Conservation (phyloP, 2,113 vertebrate species). For the Galemys pyrenaicus region DNA sequence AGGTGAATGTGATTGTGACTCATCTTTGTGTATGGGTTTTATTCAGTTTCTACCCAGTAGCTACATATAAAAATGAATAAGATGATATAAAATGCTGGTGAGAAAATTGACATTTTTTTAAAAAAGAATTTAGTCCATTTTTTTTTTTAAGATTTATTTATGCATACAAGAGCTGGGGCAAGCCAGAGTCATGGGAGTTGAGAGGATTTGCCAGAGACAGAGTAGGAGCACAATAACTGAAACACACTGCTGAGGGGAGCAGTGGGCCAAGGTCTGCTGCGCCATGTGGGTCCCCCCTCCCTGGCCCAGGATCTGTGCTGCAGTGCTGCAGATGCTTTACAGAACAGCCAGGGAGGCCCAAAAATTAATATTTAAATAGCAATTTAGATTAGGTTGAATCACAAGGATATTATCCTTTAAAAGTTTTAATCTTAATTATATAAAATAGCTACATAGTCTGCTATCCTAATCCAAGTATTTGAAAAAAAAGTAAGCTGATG, state of each 20-base stretch:
- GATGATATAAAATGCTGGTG: background rate
- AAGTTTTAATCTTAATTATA: background rate
- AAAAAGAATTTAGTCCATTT: too few species aligned
- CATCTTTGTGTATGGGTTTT: background rate
- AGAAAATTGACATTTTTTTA: background rate
- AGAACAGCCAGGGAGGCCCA: too few species aligned
- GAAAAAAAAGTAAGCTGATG: background rate
- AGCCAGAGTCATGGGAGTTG: too few species aligned
- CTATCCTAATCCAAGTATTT: background rate
- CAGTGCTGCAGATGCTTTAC: too few species aligned
- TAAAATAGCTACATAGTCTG: background rate
- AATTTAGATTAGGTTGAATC: conserved; percentile 8
- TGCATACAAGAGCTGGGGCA: too few species aligned
- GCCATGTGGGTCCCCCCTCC: too few species aligned
- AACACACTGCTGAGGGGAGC: too few species aligned
- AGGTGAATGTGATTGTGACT: background rate
- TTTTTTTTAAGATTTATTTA: too few species aligned
- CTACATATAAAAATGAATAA: background rate
- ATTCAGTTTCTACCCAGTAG: background rate
- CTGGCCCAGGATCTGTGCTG: too few species aligned
- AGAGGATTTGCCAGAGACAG: too few species aligned
- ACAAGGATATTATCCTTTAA: background rate
- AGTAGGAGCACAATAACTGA: too few species aligned
- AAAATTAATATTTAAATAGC: background rate
- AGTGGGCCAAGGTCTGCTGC: too few species aligned